Conservation (phyloP, 2,888 invertebrate genomes). For the Bombylius major region DNA sequence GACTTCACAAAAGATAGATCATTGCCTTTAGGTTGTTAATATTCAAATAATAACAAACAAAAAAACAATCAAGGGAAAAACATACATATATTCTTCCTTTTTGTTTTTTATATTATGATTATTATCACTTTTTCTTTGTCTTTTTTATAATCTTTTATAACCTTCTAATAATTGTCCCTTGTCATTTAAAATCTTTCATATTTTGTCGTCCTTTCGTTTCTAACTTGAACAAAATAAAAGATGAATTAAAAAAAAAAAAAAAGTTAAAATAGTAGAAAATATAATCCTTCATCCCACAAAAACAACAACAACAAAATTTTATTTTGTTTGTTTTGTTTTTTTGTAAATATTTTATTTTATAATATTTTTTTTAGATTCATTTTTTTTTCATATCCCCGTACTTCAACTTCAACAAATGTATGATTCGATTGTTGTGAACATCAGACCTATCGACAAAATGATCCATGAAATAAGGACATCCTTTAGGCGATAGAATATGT, state of each 20-base stretch:
- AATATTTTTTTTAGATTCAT: no score
- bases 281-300: no score
- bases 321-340: no score
- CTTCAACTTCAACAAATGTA: no score
- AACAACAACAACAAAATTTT: no score
- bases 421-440: no score
- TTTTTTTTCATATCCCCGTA: no score
- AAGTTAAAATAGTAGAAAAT: neutral
- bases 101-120: neutral
- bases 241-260: no score
- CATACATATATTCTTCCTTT: no score
- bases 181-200: neutral
- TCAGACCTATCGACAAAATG: neutral
- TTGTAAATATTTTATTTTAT: no score
- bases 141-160: neutral
- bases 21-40: constrained; percentile 10
- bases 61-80: constrained; percentile 4
- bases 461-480: constrained; percentile 9
- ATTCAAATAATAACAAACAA: constrained; percentile 3
- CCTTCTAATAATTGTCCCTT: neutral
- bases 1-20: constrained; percentile 10
- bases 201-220: neutral
- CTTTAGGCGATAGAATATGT: constrained; percentile 2
- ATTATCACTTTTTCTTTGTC: no score
- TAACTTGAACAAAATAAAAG: neutral